Base-by-base conservation (phyloP, 1,140 invertebrate genomes). In the Bactericera cockerelli region DNA sequence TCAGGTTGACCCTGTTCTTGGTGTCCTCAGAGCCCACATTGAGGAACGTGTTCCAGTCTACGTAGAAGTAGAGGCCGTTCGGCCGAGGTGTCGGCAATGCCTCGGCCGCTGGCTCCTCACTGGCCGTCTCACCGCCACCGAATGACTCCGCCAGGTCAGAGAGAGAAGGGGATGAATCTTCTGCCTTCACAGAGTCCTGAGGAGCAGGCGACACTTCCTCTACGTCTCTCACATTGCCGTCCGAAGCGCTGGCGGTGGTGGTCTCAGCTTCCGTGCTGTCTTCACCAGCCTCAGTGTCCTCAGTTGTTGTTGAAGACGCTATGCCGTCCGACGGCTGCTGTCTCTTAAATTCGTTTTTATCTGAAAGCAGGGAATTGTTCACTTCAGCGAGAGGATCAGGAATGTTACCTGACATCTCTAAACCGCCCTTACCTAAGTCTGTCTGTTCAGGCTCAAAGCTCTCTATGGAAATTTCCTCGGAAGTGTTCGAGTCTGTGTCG, bases 1-100 rank as follows among this genome's bases (percentile, higher is more conserved):
- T 77, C 62, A 89, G 76, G 66, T 86, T 83, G 1, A 89, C 80
- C 22, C 55, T 55, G 4, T 59, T 62, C 70, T 83, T 82, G 56
- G 79, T 81, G 26, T 81, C 80, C 56, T 79, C 82, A n/a, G 86
- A 83, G 24, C 86, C 86, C 2, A 89, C 84, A 68, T 88, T 84
- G 2, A 89, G 71, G 65, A 90, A 90, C 13, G 82, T 79, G 66
- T 90, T 89, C 86, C 86, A 88, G 66, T 90, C 87, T 1, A 88
- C 72, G 56, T 88, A 76, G 70, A 87, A 88, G 66, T 89, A 90
- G 49, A 90, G 79, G 1, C 87, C 87, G 58, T 81, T 87, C 66
- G 79, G 81, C 60, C 75, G 77, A 1, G 56, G 38, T 14, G 64
- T 56, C 13, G 83, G 81, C 26, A 80, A 63, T 10, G 71, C 73